Conservation (phyloP, 1,140 invertebrate species). For the Zophobas atratus region DNA sequence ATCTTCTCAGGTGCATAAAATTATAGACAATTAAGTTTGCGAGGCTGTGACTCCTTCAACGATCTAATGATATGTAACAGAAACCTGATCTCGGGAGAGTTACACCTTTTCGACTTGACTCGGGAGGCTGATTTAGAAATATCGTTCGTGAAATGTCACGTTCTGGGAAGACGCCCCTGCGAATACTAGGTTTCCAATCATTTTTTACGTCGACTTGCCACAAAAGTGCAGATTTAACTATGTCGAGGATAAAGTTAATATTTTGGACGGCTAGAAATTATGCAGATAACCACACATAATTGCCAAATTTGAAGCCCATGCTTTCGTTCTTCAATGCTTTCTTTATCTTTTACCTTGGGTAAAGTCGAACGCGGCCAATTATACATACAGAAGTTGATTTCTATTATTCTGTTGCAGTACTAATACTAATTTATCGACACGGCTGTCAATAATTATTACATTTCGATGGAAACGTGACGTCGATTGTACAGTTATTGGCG, state of each 20-base stretch:
- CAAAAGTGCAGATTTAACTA: background rate
- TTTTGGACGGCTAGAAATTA: background rate
- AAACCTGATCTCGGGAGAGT: too few species aligned
- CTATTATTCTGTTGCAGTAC: conserved; percentile 27
- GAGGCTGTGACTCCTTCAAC: too few species aligned
- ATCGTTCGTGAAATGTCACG: background rate
- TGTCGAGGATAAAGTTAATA: conserved; percentile 20
- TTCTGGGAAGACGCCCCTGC: background rate
- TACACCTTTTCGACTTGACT: too few species aligned
- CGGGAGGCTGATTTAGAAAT: too few species aligned
- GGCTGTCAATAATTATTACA: conserved; percentile 25
- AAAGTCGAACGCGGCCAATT: conserved; percentile 6
- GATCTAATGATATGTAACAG: too few species aligned
- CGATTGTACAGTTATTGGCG: conserved; percentile 27
- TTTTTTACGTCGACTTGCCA: background rate
- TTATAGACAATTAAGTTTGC: background rate
- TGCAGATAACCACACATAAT: background rate
- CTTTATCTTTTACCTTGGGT: background rate
- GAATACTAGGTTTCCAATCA: background rate
- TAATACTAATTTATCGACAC: conserved; percentile 16
- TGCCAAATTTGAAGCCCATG: background rate
- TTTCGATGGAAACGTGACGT: background rate
- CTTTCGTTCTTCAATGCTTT: conserved; percentile 3
- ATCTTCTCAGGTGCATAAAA: background rate
- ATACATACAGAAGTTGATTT: conserved; percentile 22